These are phyloP conservation scores for Tichodroma muraria DNA, from an alignment of 2,113 vertebrate genomes.

Conservation along the genomic window DNA sequence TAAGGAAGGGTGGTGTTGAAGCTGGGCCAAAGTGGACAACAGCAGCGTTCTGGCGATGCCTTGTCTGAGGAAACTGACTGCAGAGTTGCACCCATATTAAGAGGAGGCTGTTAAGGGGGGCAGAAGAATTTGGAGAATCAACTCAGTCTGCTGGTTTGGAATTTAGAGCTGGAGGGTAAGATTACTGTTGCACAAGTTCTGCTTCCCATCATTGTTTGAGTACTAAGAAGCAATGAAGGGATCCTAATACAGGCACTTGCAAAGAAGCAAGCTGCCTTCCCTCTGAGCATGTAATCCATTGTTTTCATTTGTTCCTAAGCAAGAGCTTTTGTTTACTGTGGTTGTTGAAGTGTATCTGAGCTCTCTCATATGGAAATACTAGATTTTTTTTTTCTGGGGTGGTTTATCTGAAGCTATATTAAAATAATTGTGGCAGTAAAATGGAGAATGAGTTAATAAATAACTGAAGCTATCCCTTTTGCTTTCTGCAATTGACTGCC, in stretches of 20 bases:
- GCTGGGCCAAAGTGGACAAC: neutral
- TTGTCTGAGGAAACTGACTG: neutral
- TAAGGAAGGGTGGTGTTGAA: neutral
- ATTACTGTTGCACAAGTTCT: neutral
- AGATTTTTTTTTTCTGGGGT: neutral
- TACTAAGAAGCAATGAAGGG: neutral
- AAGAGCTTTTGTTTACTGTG: neutral
- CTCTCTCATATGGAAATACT: neutral
- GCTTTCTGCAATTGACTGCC: neutral
- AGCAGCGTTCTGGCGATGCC: neutral
- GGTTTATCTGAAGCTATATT: neutral
- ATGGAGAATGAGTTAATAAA: neutral
- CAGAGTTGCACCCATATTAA: neutral
- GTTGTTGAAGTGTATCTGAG: neutral
- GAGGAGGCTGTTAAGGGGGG: neutral
- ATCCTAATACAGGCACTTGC: neutral
- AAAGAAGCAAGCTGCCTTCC: neutral
- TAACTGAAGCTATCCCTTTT: neutral
- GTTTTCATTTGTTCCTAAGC: neutral
- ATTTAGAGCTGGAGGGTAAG: neutral
- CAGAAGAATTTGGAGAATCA: neutral
- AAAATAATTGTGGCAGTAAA: neutral
- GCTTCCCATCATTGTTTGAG: neutral
- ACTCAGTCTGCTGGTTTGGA: neutral
- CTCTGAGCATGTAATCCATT: neutral